Evolutionary conservation across 2,113 vertebrate genomes (phyloP), one percentile per base, ranked within the genome.

Genomic region (Cichladusa arquata): DNA sequence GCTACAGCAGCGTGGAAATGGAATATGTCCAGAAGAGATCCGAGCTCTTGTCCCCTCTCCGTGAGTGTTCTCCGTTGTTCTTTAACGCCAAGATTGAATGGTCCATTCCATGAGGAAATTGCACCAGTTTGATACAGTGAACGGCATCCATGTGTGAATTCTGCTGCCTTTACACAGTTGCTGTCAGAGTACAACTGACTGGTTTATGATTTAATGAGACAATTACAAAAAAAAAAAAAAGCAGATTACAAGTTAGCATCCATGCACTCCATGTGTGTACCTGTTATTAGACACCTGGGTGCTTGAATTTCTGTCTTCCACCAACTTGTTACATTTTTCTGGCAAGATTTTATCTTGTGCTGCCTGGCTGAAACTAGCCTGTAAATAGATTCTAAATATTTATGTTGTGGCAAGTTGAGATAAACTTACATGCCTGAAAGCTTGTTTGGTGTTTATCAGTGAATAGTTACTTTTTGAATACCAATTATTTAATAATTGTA

Each of bases 21-120:
- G 99, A 99, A 45, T 99, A 99, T 54, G 97, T 97, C 2, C 99
- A 99, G 96, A 98, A 97, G 4, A 98, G 99, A 95, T 98, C 98
- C 0, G 98, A 99, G n/a, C 98, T 99, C 48, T 83, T 99, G 34
- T 89, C 98, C 14, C 99, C 99, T 5, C 97, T 99, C 29, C 81
- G 99, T 99, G 95, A 99, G 99, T 98, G 14, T 33, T 40, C n/a
- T 8, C 77, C 3, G 4, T 36, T 19, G 48, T 18, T 26, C 28
- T 40, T 53, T n/a, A 34, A 10, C 1, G 1, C 44, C 13, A 62
- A 44, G 33, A 12, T 51, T 33, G 26, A 54, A 4, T 23, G 58
- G 57, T 53, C n/a, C 1, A 0, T n/a, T 85, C 0, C 0, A 3
- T 61, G 66, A 53, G 61, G 62, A 91, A 57, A 6, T n/a, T 1